phyloP scores from a whole-genome alignment of 1,140 invertebrate species.

The Lepidotrigona ventralis region DNA sequence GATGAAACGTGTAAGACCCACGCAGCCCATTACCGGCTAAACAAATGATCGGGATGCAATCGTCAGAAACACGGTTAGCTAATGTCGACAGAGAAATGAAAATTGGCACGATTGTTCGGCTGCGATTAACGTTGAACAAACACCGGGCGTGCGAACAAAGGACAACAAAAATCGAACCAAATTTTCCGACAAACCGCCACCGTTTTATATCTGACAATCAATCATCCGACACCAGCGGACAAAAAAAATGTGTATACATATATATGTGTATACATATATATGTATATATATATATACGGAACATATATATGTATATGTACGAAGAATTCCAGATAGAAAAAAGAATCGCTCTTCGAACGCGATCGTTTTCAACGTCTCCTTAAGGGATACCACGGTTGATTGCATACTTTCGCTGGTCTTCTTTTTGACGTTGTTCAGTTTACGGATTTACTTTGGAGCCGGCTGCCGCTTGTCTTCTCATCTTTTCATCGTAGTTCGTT shows the following conservation, averaged over 20 bases:
- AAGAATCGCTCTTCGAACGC: neutral
- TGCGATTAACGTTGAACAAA: neutral
- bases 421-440: neutral
- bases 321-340: neutral
- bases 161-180: neutral
- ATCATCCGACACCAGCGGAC: slow-evolving; percentile 22
- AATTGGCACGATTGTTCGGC: neutral
- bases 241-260: too few species aligned
- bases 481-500: slow-evolving; percentile 41
- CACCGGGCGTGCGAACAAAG: neutral
- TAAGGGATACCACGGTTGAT: neutral
- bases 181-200: slow-evolving; percentile 12
- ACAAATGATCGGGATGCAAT: slow-evolving; percentile 8
- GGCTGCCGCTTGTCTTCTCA: slow-evolving; percentile 57
- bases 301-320: too few species aligned
- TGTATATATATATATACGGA: too few species aligned
- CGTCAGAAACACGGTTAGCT: neutral
- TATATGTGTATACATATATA: too few species aligned
- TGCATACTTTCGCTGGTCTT: too few species aligned
- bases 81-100: neutral
- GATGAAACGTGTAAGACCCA: neutral
- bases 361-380: neutral
- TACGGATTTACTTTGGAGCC: slow-evolving; percentile 16
- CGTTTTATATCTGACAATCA: slow-evolving; percentile 32
- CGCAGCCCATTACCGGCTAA: slow-evolving; percentile 52